Percentiles rank a stretch among this genome's conserved stretches.
Evolutionary conservation across 2,888 invertebrate species (phyloP).

Genomic region (Phaedon cochleariae): DNA sequence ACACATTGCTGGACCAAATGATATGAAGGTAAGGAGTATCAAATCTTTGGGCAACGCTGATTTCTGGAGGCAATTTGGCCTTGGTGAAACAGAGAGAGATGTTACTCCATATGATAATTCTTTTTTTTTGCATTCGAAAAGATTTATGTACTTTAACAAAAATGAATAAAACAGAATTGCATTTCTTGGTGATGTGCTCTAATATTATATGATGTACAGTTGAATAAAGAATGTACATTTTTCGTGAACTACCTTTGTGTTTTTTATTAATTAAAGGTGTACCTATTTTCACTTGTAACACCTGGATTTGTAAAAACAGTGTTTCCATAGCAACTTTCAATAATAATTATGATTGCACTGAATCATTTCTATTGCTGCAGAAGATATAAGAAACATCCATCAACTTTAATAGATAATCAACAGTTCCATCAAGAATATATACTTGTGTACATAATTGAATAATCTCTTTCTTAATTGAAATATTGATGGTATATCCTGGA

Average conservation of each 20-base stretch:
- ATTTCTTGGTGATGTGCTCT: too few relatives aligned
- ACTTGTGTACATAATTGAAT: slow-evolving; percentile 5
- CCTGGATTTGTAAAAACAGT: too few relatives aligned
- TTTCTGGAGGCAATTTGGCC: background rate
- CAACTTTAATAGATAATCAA: slow-evolving; percentile 12
- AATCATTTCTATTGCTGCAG: background rate
- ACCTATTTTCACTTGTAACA: too few relatives aligned
- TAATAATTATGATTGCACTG: background rate
- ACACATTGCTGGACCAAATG: background rate
- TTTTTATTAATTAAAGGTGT: too few relatives aligned
- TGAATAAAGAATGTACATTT: too few relatives aligned
- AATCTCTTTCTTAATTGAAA: slow-evolving; percentile 7
- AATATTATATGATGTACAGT: too few relatives aligned
- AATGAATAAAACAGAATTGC: too few relatives aligned
- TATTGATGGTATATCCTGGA: background rate
- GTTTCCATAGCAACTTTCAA: too few relatives aligned
- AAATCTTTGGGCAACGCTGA: background rate
- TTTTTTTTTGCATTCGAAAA: too few relatives aligned
- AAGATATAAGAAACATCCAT: background rate
- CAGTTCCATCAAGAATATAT: slow-evolving; percentile 1
- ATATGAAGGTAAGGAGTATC: background rate
- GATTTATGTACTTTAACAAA: too few relatives aligned
- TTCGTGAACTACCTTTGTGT: too few relatives aligned
- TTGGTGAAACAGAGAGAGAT: background rate
- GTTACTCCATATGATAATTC: background rate